Conservation (phyloP, 2,113 vertebrate species). For the Grammomys dolichurus region DNA sequence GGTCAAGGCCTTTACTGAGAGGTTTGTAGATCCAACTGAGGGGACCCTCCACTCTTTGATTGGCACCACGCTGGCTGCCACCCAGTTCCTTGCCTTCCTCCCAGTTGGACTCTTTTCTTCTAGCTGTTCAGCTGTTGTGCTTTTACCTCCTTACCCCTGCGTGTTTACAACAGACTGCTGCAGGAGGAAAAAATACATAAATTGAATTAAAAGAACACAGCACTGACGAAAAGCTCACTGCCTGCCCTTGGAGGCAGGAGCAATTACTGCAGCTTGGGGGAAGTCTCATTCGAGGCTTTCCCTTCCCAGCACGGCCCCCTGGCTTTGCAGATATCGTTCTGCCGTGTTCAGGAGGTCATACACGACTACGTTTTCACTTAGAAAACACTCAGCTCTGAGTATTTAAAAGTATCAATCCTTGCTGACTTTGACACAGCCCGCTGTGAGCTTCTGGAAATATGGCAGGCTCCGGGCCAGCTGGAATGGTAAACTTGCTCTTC, state of each 20-base stretch:
- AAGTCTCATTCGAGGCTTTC: slow-evolving; percentile 51
- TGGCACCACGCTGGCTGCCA: too few species aligned
- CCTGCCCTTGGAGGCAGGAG: neutral
- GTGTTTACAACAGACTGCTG: neutral
- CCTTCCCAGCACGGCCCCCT: slow-evolving; percentile 7
- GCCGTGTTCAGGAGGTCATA: slow-evolving; percentile 65
- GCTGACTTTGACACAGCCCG: neutral
- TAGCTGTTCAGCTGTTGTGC: neutral
- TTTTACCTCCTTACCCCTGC: neutral
- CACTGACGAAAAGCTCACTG: neutral
- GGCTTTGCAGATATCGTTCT: slow-evolving; percentile 31
- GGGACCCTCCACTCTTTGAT: neutral
- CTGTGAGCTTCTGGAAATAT: neutral
- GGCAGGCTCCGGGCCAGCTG: neutral
- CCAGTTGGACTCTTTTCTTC: neutral
- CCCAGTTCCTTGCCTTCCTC: neutral
- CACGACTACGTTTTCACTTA: slow-evolving; percentile 56
- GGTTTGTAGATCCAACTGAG: neutral
- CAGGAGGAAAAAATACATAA: slow-evolving; percentile 7
- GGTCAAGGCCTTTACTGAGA: neutral
- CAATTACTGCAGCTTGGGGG: neutral
- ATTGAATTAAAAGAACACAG: slow-evolving; percentile 60
- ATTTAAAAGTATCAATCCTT: slow-evolving; percentile 24
- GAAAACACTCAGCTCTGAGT: slow-evolving; percentile 8
- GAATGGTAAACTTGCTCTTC: neutral